Percentiles rank a stretch among this genome's conserved stretches.
Conservation (phyloP, 2,888 invertebrate genomes). For the Octodonta nipae region DNA sequence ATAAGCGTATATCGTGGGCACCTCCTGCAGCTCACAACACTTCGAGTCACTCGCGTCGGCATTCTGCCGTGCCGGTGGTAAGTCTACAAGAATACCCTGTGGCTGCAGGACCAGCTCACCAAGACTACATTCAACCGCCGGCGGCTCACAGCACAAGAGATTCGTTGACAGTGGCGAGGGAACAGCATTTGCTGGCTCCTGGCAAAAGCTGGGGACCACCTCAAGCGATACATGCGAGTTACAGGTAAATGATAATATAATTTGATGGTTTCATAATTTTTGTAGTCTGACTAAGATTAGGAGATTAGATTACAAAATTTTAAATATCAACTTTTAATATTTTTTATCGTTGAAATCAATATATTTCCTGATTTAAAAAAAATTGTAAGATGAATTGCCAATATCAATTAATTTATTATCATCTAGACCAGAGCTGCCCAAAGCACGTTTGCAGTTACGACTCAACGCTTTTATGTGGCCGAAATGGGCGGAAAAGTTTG, state of each 20-base stretch:
- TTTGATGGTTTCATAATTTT: too few relatives aligned
- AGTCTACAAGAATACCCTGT: constrained; percentile 33
- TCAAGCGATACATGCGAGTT: constrained; percentile 38
- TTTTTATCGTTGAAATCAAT: too few relatives aligned
- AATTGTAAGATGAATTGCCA: too few relatives aligned
- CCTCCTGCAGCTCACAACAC: constrained; percentile 29
- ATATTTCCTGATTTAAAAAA: too few relatives aligned
- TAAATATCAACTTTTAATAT: too few relatives aligned
- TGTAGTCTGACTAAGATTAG: too few relatives aligned
- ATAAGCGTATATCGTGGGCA: constrained; percentile 47
- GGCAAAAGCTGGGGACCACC: constrained; percentile 36
- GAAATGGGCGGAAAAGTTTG: too few relatives aligned
- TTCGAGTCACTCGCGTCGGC: constrained; percentile 35
- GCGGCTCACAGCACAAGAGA: constrained; percentile 43
- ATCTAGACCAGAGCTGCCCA: too few relatives aligned
- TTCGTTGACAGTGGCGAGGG: constrained; percentile 31
- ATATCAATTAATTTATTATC: too few relatives aligned
- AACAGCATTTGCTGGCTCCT: constrained; percentile 46
- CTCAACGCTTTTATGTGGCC: too few relatives aligned
- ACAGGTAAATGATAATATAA: constrained; percentile 38
- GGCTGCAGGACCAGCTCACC: constrained; percentile 38
- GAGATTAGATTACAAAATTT: too few relatives aligned
- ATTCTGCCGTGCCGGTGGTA: constrained; percentile 34
- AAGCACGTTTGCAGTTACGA: too few relatives aligned
- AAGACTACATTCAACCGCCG: constrained; percentile 45